A percentile compares a stretch with the other conserved stretches of the same genome.
Evolutionary conservation across 2,888 invertebrate genomes (phyloP).

Genomic region (Brachypalpus laphriformis): DNA sequence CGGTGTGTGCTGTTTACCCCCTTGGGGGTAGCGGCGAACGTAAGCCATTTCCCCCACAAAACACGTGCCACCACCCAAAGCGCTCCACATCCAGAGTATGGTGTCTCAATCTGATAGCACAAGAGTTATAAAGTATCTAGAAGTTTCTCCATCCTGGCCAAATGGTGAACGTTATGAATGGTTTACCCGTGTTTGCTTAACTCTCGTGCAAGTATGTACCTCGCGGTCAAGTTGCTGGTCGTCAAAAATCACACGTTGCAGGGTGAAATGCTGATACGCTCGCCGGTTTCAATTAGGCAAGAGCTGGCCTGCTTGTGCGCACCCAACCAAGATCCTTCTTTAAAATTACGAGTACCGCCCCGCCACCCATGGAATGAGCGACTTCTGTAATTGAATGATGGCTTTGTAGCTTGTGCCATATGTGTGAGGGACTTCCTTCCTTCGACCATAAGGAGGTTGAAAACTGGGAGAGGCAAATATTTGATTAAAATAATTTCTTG

Average conservation of each 20-base stretch:
- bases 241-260: conserved; percentile 65
- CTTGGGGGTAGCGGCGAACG: conserved; percentile 26
- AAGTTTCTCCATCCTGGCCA: conserved; percentile 33
- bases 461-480: conserved; percentile 49
- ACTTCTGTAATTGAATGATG: conserved; percentile 56
- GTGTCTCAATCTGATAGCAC: conserved; percentile 67
- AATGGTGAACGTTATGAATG: conserved; percentile 36
- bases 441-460: not conserved
- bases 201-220: conserved; percentile 15
- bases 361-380: not conserved
- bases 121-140: conserved; percentile 55
- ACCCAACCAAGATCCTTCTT: not conserved
- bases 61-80: conserved; percentile 19
- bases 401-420: conserved; percentile 20
- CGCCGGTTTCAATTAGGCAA: conserved; percentile 64
- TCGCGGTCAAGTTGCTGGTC: conserved; percentile 57
- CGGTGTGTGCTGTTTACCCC: conserved; percentile 19
- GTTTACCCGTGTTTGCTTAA: conserved; percentile 53
- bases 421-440: conserved; percentile 6
- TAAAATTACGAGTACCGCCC: not conserved
- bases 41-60: conserved; percentile 45
- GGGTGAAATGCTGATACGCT: conserved; percentile 44
- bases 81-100: not conserved
- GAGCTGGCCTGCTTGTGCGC: not conserved
- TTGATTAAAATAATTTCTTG: conserved; percentile 68